Evolutionary conservation across 2,113 vertebrate species (phyloP).

Genomic region (Proteles cristata): DNA sequence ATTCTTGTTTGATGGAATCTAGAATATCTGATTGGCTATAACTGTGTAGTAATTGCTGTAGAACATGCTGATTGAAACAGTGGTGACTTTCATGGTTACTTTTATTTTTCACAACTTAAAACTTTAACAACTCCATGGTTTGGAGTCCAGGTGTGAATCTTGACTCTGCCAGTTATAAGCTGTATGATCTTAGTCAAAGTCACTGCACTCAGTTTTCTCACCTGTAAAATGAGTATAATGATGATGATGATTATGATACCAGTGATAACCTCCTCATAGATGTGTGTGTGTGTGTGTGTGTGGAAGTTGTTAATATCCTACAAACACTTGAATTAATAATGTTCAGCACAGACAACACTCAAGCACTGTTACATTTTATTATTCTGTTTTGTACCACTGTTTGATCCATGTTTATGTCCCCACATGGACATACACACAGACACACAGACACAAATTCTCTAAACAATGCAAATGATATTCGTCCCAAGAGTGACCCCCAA

Average conservation of each 20-base stretch:
- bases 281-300: neutral
- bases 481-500: rapidly evolving
- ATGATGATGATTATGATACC: neutral
- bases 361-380: conserved; percentile 18
- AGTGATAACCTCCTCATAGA: neutral
- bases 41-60: neutral
- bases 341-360: neutral
- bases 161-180: neutral
- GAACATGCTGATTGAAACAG: neutral
- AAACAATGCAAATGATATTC: neutral
- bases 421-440: neutral
- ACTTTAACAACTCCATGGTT: neutral
- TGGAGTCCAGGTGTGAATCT: neutral
- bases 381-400: neutral
- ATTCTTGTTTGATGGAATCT: neutral
- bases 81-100: neutral
- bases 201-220: neutral
- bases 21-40: neutral
- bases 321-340: neutral
- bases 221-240: neutral
- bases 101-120: neutral
- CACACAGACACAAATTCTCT: neutral
- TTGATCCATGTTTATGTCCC: neutral
- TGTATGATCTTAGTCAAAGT: neutral
- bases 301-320: neutral